These are phyloP conservation scores for Smithornis capensis DNA, from an alignment of 2,113 vertebrate species.

Conservation along the genomic window DNA sequence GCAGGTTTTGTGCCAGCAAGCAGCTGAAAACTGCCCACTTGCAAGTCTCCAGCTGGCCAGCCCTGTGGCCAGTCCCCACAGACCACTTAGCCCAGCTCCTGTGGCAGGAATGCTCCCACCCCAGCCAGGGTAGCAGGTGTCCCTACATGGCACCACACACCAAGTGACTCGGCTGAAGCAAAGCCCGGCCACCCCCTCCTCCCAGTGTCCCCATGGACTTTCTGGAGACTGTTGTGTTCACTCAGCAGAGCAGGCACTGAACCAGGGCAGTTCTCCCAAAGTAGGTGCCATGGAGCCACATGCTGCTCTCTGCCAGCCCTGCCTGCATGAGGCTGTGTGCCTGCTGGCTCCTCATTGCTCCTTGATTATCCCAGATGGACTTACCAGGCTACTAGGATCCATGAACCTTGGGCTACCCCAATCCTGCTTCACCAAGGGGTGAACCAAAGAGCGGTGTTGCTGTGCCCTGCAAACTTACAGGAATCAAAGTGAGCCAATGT, in stretches of 20 bases:
- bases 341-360: background rate
- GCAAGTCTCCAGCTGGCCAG: background rate
- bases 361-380: background rate
- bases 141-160: accelerated
- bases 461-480: accelerated
- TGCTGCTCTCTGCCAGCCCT: background rate
- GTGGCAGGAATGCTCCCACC: background rate
- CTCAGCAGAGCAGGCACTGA: background rate
- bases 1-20: background rate
- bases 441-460: accelerated
- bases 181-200: accelerated
- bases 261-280: background rate
- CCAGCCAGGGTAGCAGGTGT: background rate
- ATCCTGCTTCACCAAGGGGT: background rate
- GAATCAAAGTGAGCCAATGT: accelerated
- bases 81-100: background rate
- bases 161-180: accelerated
- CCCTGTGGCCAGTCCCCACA: background rate
- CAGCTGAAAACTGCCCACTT: background rate
- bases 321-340: background rate
- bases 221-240: background rate
- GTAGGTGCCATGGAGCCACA: accelerated
- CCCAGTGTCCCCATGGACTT: accelerated
- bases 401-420: background rate
- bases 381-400: background rate